Conservation (phyloP, 2,113 vertebrate genomes). For the Zosterops hypoxanthus region DNA sequence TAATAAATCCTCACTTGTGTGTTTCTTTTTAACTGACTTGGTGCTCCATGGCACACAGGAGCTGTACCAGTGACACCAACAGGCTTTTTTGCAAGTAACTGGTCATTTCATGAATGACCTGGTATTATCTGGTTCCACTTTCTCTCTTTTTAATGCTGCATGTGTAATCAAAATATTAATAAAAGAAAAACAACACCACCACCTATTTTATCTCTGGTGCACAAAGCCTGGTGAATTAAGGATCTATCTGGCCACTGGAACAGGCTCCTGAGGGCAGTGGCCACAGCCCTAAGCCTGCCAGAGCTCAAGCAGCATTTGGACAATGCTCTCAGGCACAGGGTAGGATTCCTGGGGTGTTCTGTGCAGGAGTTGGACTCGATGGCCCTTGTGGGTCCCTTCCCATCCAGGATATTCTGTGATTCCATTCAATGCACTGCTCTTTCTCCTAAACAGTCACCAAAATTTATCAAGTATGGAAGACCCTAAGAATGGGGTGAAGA, state of each 20-base stretch:
- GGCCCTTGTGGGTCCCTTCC: not conserved
- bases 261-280: not conserved
- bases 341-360: not conserved
- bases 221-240: not conserved
- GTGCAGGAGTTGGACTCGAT: not conserved
- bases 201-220: not conserved
- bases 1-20: not conserved
- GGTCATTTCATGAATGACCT: not conserved
- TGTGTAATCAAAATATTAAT: not conserved
- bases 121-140: not conserved
- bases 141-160: not conserved
- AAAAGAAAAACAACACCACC: not conserved
- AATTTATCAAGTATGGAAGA: not conserved
- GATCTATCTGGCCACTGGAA: not conserved
- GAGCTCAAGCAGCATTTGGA: not conserved
- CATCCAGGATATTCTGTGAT: not conserved
- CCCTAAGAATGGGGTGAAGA: accelerated
- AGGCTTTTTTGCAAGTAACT: not conserved
- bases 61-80: not conserved
- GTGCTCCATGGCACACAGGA: not conserved
- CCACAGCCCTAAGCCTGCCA: not conserved
- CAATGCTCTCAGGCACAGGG: not conserved
- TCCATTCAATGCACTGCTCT: not conserved
- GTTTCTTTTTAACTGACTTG: not conserved
- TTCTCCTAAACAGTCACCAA: not conserved